These are phyloP conservation scores for Helobdella robusta DNA, from an alignment of 2,888 invertebrate species.

Conservation along the genomic window DNA sequence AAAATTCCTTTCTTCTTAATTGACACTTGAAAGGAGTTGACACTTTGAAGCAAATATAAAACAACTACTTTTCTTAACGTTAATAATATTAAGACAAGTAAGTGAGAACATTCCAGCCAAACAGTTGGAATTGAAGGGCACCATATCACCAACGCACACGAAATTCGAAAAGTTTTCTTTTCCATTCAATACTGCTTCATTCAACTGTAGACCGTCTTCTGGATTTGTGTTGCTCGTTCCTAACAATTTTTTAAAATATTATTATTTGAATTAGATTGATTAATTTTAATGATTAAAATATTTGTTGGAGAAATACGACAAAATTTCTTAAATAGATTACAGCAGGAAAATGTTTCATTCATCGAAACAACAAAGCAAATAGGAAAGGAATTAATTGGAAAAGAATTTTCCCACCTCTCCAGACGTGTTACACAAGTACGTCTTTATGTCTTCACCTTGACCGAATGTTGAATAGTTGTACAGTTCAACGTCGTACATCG, in stretches of 20 bases:
- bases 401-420: constrained; percentile 44
- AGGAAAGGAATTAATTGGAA: neutral
- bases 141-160: too few relatives aligned
- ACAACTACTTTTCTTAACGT: too few relatives aligned
- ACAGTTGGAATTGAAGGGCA: too few relatives aligned
- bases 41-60: too few relatives aligned
- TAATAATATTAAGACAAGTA: too few relatives aligned
- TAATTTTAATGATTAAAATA: neutral
- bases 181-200: too few relatives aligned
- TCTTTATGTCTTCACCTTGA: constrained; percentile 51
- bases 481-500: constrained; percentile 23
- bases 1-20: too few relatives aligned
- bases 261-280: neutral
- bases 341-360: too few relatives aligned
- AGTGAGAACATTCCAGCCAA: too few relatives aligned
- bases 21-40: too few relatives aligned
- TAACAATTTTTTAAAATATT: constrained; percentile 31
- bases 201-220: constrained; percentile 50
- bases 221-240: constrained; percentile 53
- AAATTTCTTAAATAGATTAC: neutral
- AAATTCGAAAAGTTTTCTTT: too few relatives aligned
- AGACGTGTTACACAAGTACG: constrained; percentile 50
- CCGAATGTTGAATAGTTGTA: constrained; percentile 42
- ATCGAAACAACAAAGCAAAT: neutral
- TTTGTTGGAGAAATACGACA: neutral